Base-by-base conservation (phyloP, 2,888 invertebrate genomes). In the Tortrix viridana region DNA sequence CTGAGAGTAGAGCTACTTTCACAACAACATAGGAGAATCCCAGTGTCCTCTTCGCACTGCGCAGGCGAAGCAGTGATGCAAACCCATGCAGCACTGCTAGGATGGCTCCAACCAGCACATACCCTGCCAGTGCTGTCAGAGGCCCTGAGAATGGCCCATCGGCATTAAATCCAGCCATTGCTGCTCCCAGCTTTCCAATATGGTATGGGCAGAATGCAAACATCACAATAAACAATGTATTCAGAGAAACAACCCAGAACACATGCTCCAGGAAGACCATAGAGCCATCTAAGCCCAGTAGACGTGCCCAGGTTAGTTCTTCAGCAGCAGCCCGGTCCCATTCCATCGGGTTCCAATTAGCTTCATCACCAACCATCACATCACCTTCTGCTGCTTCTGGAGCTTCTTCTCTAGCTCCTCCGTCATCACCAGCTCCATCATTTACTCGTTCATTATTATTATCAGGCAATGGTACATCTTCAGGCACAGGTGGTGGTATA, bases 241-340 rank as follows among this genome's bases (percentile, higher is more conserved):
- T 99, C 26, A 99, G 89, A 0, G 98, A 98, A 19, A 99, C 98
- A 22, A 99, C 98, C 99, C 99, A 99, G 83, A 99, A 99, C 0
- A 99, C 99, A 92, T 99, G 99, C 84, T 99, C 99, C 58, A 99
- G 88, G 82, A 99, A 99, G 52, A 98, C 96, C 75, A 99, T 94
- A 0, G 99, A 99, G 0, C 99, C 99, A 86, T 99, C 99, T 9
- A 99, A 88, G 0, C 99, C 99, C 0, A 99, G 93, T 5, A 99
- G 92, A 69, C 98, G 94, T 82, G 99, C 99, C 99, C 99, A 99
- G 0, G 99, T 99, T 23, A 99, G 90, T 84, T 99, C 99, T 80
- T 99, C 99, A 12, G 97, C 98, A 0, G 98, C 98, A 0, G 98
- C 98, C 68, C 98, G 93, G 81, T 99, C 99, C 98, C 98, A 99